These are phyloP conservation scores for Scomberomorus guttatus DNA, from an alignment of 2,797 vertebrate species.

Conservation along the genomic window DNA sequence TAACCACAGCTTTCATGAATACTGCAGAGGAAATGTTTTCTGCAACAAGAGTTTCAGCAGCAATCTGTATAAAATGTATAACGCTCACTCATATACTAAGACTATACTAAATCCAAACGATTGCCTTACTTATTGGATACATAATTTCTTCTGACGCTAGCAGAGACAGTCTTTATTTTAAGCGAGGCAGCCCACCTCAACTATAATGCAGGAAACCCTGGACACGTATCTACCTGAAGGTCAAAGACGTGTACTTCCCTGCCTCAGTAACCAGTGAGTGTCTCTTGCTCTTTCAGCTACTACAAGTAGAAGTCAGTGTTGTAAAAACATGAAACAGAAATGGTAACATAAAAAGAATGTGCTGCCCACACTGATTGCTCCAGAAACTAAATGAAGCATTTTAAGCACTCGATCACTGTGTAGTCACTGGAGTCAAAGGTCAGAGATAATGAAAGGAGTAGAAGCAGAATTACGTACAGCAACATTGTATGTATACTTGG, in stretches of 20 bases:
- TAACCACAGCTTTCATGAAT: conserved; percentile 1
- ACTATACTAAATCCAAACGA: too few relatives aligned
- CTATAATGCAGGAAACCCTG: background rate
- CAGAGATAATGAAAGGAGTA: conserved; percentile 6
- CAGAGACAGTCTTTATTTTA: background rate
- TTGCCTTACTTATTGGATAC: too few relatives aligned
- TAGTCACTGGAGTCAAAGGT: conserved; percentile 7
- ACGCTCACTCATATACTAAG: too few relatives aligned
- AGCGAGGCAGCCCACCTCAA: background rate
- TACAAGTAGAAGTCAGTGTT: background rate
- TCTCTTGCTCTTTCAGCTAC: background rate
- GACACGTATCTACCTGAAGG: background rate
- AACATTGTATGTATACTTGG: background rate
- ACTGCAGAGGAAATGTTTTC: background rate
- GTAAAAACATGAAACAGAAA: conserved; percentile 7
- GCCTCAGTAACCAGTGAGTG: background rate
- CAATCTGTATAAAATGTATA: too few relatives aligned
- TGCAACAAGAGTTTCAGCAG: background rate
- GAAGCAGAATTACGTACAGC: background rate
- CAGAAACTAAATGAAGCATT: background rate
- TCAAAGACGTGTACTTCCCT: background rate
- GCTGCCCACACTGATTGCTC: conserved; percentile 22
- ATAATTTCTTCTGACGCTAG: background rate
- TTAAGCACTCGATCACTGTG: background rate
- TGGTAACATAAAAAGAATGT: background rate